Base-by-base conservation (phyloP, 2,888 invertebrate species). In the Matsumyia berberina region DNA sequence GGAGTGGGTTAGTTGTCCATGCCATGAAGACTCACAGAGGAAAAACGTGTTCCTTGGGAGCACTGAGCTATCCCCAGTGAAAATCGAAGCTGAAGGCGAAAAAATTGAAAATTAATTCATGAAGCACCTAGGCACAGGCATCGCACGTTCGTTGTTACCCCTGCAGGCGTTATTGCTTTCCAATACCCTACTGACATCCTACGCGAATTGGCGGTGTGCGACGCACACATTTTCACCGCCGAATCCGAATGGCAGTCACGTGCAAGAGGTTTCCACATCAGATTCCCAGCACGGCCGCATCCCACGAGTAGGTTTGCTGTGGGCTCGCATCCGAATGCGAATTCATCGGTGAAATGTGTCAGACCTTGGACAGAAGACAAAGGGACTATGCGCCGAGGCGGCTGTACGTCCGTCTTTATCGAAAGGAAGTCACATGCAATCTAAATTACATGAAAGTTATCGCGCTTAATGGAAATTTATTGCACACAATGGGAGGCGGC, bases 131-230 rank as follows among this genome's bases (percentile, higher is more conserved):
- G 62, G 49, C 62, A 78, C 29, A 24, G 24, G 24, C 24, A 24
- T 4, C 24, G 4, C 60, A 72, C 53, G 66, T 83, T 73, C n/a
- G 24, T 12, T 24, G 24, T 9, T 42, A 11, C 24, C 60, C 44
- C 66, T 57, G 51, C 35, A 73, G 82, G 67, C 78, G 67, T 51
- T 83, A 73, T 73, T 78, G 78, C 82, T 90, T 90, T 90, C 89
- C 89, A 90, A 90, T 90, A 90, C 89, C 89, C 90, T 88, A 90
- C 90, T 90, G 88, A 89, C 89, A 87, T 88, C 89, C 90, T 90
- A 90, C 90, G 89, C 89, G 87, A 88, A 86, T 88, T 88, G 82
- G 82, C 70, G 85, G 86, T 29, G 37, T 4, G 24, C 2, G 2
- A 4, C 42, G 37, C 39, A 39, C 67, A 60, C 57, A 76, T 78